A percentile compares a stretch with the other conserved stretches of the same genome.
Evolutionary conservation across 2,113 vertebrate species (phyloP).

Genomic region (Coptodon rendalli): DNA sequence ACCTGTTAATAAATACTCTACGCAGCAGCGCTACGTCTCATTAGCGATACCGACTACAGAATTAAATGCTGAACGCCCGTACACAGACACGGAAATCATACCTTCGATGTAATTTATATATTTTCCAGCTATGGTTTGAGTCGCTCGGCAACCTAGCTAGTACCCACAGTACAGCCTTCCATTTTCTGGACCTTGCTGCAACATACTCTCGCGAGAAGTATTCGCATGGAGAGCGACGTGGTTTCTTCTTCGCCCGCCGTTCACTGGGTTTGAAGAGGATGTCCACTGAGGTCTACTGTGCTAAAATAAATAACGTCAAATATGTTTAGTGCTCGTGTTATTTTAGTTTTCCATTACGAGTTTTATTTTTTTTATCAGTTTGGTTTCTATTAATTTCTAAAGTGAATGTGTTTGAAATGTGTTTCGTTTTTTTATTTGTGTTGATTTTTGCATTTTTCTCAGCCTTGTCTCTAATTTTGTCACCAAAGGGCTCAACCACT

Average conservation of each 20-base stretch:
- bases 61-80: not conserved
- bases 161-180: constrained; percentile 16
- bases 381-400: not conserved
- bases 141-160: constrained; percentile 5
- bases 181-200: constrained; percentile 40
- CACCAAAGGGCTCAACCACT: not conserved
- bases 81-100: not conserved
- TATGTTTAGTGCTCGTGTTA: not conserved
- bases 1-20: not conserved
- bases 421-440: accelerated
- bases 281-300: not conserved
- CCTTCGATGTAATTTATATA: constrained; percentile 16
- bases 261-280: not conserved
- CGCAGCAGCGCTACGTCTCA: not conserved
- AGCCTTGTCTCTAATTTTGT: not conserved
- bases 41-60: not conserved
- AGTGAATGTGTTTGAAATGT: not conserved
- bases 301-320: not conserved
- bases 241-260: not conserved
- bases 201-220: constrained; percentile 34
- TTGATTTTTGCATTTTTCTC: not conserved
- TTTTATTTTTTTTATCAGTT: not conserved
- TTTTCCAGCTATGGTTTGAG: constrained; percentile 1
- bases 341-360: not conserved
- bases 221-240: not conserved